Percentiles rank a stretch among this genome's conserved stretches.
Evolutionary conservation across 1,140 invertebrate genomes (phyloP).

Genomic region (Drosophila truncata): DNA sequence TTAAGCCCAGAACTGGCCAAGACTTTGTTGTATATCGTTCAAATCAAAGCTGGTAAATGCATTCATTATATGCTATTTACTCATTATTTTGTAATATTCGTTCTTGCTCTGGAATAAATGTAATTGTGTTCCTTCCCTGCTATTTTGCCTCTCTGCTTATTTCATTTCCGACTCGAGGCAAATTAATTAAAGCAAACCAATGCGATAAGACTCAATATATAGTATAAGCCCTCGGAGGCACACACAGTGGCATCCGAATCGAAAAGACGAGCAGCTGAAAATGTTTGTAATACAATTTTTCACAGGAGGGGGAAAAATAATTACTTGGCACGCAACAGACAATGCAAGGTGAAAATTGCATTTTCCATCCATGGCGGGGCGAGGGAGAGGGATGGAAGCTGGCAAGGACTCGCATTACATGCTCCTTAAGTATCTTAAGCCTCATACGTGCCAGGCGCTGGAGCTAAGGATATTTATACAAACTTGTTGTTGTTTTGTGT

Average conservation of each 20-base stretch:
- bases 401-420: slow-evolving; percentile 62
- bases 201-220: slow-evolving; percentile 25
- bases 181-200: slow-evolving; percentile 63
- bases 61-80: background rate
- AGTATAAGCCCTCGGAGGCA: slow-evolving; percentile 2
- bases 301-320: slow-evolving; percentile 50
- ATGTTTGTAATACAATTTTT: slow-evolving; percentile 25
- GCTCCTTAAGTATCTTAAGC: slow-evolving; percentile 65
- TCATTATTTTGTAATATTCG: background rate
- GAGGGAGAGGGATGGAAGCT: background rate
- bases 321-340: slow-evolving; percentile 63
- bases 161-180: slow-evolving; percentile 47
- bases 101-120: background rate
- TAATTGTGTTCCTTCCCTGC: background rate
- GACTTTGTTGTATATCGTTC: background rate
- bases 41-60: background rate
- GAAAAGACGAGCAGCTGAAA: slow-evolving; percentile 39
- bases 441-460: slow-evolving; percentile 61
- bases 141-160: slow-evolving; percentile 12
- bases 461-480: slow-evolving; percentile 60
- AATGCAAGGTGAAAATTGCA: slow-evolving; percentile 77
- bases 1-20: background rate
- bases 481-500: slow-evolving; percentile 38
- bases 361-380: slow-evolving; percentile 19
- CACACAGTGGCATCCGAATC: slow-evolving; percentile 31